Percentiles rank a stretch among this genome's conserved stretches.
Evolutionary conservation across 2,797 vertebrate genomes (phyloP).

Genomic region (Megalops cyprinoides): DNA sequence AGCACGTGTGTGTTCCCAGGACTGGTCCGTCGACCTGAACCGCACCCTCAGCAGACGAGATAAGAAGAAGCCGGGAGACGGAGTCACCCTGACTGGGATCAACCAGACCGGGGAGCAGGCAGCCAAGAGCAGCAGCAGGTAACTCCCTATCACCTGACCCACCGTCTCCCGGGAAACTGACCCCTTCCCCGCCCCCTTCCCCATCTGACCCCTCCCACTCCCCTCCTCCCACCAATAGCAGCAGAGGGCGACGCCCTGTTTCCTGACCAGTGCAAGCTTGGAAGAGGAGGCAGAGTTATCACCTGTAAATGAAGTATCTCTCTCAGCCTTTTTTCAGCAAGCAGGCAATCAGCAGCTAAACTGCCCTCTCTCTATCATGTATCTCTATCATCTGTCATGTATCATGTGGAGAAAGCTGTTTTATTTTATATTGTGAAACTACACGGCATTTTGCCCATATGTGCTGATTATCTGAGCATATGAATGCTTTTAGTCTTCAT

Average conservation of each 20-base stretch:
- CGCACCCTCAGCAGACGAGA: conserved; percentile 91
- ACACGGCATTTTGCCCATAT: background rate
- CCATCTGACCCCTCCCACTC: background rate
- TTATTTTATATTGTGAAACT: background rate
- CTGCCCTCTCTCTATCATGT: background rate
- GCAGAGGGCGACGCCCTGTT: background rate
- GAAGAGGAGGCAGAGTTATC: background rate
- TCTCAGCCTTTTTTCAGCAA: background rate
- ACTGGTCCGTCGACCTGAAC: conserved; percentile 94
- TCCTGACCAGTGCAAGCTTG: background rate
- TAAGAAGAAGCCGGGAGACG: conserved; percentile 89
- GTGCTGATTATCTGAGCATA: background rate
- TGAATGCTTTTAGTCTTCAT: background rate
- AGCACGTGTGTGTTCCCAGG: conserved; percentile 67
- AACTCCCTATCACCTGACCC: conserved; percentile 15
- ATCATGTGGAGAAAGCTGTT: too few species aligned
- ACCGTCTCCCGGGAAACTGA: background rate
- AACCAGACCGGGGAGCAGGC: conserved; percentile 84
- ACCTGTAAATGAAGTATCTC: background rate
- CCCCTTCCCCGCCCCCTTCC: background rate
- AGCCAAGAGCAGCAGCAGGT: conserved; percentile 85
- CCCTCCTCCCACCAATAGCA: background rate
- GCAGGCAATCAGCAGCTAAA: background rate
- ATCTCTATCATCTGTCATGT: background rate
- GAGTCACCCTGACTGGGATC: conserved; percentile 90